These are phyloP conservation scores for Gopherus evgoodei DNA, from an alignment of 2,113 vertebrate genomes.

Conservation along the genomic window DNA sequence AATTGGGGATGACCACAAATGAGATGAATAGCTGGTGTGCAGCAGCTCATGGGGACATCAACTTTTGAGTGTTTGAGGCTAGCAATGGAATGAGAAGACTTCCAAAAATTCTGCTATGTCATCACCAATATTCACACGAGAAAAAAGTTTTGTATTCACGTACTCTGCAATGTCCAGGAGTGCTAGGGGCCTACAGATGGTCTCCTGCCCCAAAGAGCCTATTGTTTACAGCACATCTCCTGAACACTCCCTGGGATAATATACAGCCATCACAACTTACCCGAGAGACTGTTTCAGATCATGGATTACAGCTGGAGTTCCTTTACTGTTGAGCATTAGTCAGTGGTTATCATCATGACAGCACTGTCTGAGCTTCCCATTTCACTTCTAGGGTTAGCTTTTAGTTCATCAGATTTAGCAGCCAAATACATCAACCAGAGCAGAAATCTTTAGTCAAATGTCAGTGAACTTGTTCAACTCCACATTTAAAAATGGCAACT, in stretches of 20 bases:
- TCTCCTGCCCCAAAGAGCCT: not conserved
- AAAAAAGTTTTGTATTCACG: not conserved
- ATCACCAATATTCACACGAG: not conserved
- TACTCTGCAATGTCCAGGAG: not conserved
- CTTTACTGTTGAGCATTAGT: not conserved
- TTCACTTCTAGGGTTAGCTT: not conserved
- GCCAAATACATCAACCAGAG: not conserved
- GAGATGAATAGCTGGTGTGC: not conserved
- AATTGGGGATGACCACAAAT: not conserved
- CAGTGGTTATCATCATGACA: not conserved
- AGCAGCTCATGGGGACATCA: not conserved
- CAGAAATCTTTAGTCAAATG: not conserved
- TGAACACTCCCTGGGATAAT: not conserved
- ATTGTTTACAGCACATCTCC: not conserved
- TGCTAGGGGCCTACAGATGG: not conserved
- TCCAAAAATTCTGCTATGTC: not conserved
- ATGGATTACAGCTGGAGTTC: not conserved
- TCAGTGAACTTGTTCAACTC: accelerated
- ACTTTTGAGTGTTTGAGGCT: not conserved
- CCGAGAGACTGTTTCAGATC: not conserved
- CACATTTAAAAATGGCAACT: not conserved
- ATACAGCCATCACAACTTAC: not conserved
- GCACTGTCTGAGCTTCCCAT: not conserved
- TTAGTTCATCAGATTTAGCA: not conserved
- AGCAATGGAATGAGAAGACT: not conserved